Conservation (phyloP, 2,888 invertebrate species). For the Eurytoma californica region DNA sequence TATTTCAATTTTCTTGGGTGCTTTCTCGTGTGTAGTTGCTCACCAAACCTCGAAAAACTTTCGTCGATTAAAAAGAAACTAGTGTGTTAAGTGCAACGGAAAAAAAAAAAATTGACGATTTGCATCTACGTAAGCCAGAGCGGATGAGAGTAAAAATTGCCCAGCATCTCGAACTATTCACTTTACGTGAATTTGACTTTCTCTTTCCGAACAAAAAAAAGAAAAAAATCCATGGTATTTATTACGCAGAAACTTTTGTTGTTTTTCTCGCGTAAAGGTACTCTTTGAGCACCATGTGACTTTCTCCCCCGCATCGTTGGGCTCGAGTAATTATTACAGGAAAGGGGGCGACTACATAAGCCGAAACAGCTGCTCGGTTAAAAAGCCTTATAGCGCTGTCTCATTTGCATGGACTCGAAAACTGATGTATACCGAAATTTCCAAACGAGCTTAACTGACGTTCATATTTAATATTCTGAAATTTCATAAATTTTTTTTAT, state of each 20-base stretch:
- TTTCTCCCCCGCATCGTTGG: conserved; percentile 19
- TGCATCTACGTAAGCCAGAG: not conserved
- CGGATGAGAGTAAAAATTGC: not conserved
- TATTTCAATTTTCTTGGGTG: too few relatives aligned
- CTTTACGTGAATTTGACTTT: conserved; percentile 30
- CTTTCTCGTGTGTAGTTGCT: too few relatives aligned
- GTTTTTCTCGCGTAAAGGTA: conserved; percentile 11
- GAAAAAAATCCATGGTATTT: conserved; percentile 31
- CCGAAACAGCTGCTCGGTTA: not conserved
- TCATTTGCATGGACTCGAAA: not conserved
- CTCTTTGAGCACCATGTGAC: not conserved
- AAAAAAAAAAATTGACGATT: not conserved
- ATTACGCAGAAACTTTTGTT: conserved; percentile 38
- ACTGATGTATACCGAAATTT: not conserved
- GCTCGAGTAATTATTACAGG: conserved; percentile 25
- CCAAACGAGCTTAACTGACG: too few relatives aligned
- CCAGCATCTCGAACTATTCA: conserved; percentile 3
- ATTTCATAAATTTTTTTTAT: too few relatives aligned
- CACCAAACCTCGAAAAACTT: too few relatives aligned
- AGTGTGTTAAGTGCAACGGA: too few relatives aligned
- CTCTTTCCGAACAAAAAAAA: conserved; percentile 34
- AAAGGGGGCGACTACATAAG: not conserved
- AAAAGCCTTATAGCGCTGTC: not conserved
- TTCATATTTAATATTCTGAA: too few relatives aligned
- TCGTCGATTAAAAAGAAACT: too few relatives aligned